phyloP scores from a whole-genome alignment of 2,113 vertebrate species.

The Pedionomus torquatus region DNA sequence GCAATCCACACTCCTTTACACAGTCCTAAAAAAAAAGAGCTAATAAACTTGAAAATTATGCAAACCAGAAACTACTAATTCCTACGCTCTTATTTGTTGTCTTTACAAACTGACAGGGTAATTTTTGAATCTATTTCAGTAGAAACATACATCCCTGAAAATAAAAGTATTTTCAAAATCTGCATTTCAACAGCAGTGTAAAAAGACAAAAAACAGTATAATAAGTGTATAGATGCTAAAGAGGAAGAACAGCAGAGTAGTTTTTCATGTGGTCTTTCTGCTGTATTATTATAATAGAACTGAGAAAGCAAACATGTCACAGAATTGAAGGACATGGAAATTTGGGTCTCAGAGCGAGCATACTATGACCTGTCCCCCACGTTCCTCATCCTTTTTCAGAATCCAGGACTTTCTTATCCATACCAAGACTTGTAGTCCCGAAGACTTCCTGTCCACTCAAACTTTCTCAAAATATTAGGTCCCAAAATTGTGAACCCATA shows the following conservation, averaged over 20 bases:
- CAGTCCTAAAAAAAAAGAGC: not conserved
- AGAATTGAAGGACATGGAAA: not conserved
- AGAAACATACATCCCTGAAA: not conserved
- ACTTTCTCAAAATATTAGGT: not conserved
- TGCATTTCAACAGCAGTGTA: not conserved
- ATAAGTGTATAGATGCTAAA: not conserved
- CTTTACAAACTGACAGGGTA: not conserved
- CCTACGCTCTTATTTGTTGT: not conserved
- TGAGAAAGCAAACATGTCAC: not conserved
- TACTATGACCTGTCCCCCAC: not conserved
- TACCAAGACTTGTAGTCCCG: rapidly evolving
- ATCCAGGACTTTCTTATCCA: not conserved
- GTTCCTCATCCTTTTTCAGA: not conserved
- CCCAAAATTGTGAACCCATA: not conserved
- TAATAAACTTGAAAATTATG: not conserved
- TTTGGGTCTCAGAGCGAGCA: not conserved
- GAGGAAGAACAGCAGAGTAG: not conserved
- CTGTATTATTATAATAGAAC: not conserved
- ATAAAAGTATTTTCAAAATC: not conserved
- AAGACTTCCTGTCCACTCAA: not conserved
- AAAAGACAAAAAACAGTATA: not conserved
- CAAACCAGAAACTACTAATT: not conserved
- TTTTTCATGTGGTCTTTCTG: not conserved
- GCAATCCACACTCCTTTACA: not conserved
- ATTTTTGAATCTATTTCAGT: not conserved